These are phyloP conservation scores for Garra rufa DNA, from an alignment of 2,113 vertebrate genomes.

Conservation along the genomic window DNA sequence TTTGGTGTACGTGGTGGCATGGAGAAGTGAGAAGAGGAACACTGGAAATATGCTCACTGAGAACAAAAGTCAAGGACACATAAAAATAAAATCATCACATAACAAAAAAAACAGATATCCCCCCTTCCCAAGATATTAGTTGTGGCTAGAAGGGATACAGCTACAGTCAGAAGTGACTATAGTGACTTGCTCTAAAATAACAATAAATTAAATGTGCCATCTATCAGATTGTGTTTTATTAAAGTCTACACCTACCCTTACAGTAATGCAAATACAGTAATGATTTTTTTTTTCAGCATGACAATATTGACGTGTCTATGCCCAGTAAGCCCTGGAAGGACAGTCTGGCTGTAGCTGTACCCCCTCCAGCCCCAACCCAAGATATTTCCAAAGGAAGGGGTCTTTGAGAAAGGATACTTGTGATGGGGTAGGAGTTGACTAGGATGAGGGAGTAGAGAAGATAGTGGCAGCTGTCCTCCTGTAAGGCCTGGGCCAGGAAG, in stretches of 20 bases:
- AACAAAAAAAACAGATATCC: background rate
- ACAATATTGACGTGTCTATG: no score
- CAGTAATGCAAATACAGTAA: no score
- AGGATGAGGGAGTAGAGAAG: conserved; percentile 97
- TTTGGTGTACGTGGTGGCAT: conserved; percentile 94
- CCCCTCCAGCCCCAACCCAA: background rate
- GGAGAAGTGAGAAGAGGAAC: conserved; percentile 97
- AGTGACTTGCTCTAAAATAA: no score
- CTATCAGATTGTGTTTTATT: no score
- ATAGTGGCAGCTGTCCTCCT: conserved; percentile 98
- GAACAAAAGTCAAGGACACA: conserved; percentile 77
- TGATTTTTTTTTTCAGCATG: no score
- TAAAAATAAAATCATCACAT: background rate
- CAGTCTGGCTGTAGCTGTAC: no score
- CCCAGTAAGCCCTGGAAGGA: no score
- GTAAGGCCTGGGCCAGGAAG: conserved; percentile 91
- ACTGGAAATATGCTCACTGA: conserved; percentile 99
- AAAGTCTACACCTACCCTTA: no score
- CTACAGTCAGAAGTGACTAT: no score
- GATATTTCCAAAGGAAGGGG: background rate
- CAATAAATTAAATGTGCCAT: no score
- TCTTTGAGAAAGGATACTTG: conserved; percentile 88
- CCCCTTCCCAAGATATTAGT: no score
- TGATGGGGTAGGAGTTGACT: conserved; percentile 97
- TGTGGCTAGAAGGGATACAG: no score